phyloP scores from a whole-genome alignment of 2,113 vertebrate species.

The Otus sunia region DNA sequence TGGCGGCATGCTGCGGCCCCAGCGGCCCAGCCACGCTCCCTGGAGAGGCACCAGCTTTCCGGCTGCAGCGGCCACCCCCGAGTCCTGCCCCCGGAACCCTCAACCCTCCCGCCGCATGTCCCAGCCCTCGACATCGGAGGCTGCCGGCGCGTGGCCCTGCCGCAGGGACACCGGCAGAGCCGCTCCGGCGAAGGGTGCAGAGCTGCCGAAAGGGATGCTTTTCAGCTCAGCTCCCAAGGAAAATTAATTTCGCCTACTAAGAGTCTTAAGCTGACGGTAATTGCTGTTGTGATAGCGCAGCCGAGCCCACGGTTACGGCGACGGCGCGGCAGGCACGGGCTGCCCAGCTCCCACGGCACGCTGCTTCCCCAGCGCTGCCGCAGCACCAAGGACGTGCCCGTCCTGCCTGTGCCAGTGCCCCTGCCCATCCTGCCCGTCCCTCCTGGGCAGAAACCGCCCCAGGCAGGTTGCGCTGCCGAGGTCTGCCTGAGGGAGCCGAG shows the following conservation, averaged over 20 bases:
- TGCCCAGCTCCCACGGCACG: neutral
- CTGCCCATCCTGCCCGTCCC: neutral
- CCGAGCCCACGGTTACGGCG: neutral
- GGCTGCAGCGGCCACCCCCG: neutral
- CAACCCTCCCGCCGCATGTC: neutral
- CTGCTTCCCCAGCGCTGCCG: neutral
- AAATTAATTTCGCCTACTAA: neutral
- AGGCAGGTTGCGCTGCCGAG: neutral
- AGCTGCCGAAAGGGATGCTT: neutral
- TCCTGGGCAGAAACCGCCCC: neutral
- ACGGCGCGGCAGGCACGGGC: neutral
- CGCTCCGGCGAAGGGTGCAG: neutral
- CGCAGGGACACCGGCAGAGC: neutral
- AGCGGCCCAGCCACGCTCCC: neutral
- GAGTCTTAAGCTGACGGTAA: neutral
- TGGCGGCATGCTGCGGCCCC: rapidly evolving
- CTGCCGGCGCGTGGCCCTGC: neutral
- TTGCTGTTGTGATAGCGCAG: neutral
- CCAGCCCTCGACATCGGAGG: neutral
- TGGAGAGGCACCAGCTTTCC: neutral
- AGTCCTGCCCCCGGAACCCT: neutral
- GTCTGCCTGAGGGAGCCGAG: neutral
- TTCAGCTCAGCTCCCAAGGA: neutral
- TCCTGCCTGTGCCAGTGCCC: neutral
- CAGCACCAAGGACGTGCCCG: neutral